Conservation (phyloP, 2,113 vertebrate genomes). For the Perca flavescens region DNA sequence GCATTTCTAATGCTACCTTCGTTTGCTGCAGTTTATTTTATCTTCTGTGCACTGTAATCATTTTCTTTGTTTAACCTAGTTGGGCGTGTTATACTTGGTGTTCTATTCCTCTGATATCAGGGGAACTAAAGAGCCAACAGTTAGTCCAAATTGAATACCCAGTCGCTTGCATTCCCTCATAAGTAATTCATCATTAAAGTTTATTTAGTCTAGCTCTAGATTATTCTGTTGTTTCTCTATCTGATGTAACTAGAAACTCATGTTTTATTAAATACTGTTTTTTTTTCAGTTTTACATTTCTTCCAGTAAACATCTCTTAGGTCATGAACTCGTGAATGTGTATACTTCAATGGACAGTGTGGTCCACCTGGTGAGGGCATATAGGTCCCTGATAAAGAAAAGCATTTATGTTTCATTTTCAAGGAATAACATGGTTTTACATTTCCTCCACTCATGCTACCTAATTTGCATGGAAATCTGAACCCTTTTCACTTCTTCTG, state of each 20-base stretch:
- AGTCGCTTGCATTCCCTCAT: background rate
- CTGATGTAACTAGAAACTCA: slow-evolving; percentile 4
- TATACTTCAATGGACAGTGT: background rate
- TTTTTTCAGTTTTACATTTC: background rate
- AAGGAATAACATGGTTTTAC: background rate
- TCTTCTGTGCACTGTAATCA: background rate
- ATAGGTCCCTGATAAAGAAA: background rate
- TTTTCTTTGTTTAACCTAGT: background rate
- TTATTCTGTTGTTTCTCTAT: background rate
- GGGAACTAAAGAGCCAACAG: background rate
- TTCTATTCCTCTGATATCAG: background rate
- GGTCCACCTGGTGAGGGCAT: background rate
- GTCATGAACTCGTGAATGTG: background rate
- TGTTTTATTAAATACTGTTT: slow-evolving; percentile 1
- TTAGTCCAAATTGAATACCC: background rate
- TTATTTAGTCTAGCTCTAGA: background rate
- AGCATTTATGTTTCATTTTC: background rate
- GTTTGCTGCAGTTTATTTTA: background rate
- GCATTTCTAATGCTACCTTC: background rate
- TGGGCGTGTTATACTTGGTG: background rate
- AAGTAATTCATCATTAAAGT: slow-evolving; percentile 1
- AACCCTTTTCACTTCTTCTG: background rate
- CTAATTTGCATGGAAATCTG: background rate
- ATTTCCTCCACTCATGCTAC: background rate
- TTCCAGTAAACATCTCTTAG: background rate